Conservation (phyloP, 2,113 vertebrate species). For the Galbula dea region DNA sequence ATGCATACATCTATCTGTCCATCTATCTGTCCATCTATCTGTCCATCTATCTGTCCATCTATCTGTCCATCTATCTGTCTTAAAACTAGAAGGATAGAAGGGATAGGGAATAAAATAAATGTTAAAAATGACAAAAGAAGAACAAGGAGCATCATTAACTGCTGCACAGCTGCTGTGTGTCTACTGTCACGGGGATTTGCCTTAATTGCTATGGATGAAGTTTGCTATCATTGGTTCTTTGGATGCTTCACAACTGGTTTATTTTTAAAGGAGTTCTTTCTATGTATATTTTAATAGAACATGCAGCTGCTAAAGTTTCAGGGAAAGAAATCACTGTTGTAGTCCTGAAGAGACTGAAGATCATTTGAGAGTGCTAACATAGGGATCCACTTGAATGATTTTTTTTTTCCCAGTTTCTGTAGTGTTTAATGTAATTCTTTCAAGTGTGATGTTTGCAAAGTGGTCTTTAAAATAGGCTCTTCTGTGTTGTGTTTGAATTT, state of each 20-base stretch:
- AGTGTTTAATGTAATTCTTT: slow-evolving; percentile 21
- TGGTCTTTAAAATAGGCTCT: slow-evolving; percentile 48
- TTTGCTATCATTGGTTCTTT: slow-evolving; percentile 38
- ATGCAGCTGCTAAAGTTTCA: not conserved
- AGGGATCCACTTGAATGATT: not conserved
- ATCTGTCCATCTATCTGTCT: no score
- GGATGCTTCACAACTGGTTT: slow-evolving; percentile 27
- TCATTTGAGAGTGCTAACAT: not conserved
- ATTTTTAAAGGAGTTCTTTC: slow-evolving; percentile 33
- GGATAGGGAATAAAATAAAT: slow-evolving; percentile 32
- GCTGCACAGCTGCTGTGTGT: slow-evolving; percentile 42
- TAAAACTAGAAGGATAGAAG: not conserved
- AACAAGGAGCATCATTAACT: slow-evolving; percentile 40
- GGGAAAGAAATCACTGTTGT: not conserved
- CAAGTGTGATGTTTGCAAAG: slow-evolving; percentile 58
- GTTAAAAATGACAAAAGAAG: slow-evolving; percentile 35
- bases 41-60: no score
- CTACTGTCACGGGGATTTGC: slow-evolving; percentile 17
- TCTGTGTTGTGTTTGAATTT: slow-evolving; percentile 67
- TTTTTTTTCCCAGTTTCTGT: not conserved
- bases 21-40: no score
- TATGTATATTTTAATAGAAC: not conserved
- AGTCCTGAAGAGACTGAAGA: not conserved
- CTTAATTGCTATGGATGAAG: slow-evolving; percentile 53
- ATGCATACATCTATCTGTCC: no score